These are phyloP conservation scores for Epinephelus cyanopodus DNA, from an alignment of 2,113 vertebrate genomes.

Conservation along the genomic window DNA sequence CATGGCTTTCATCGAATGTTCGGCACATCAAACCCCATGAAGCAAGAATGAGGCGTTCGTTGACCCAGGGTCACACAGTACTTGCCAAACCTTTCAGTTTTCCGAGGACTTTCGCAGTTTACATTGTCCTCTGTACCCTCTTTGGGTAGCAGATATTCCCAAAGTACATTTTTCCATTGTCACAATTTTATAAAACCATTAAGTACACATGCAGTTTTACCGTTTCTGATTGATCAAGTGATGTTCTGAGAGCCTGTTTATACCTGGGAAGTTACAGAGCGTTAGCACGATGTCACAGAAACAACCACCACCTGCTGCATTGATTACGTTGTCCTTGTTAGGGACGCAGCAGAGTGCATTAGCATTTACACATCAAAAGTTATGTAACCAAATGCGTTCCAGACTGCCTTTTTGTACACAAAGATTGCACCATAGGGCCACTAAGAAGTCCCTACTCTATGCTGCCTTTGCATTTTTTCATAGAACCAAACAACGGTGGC, in stretches of 20 bases:
- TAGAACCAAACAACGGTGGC: no score
- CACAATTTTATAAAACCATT: neutral
- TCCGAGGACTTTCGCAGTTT: constrained; percentile 6
- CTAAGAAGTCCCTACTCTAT: no score
- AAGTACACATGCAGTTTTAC: neutral
- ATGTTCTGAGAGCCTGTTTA: neutral
- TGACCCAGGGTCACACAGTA: neutral
- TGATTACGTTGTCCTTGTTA: no score
- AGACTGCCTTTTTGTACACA: no score
- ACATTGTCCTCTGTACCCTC: neutral
- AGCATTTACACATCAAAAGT: no score
- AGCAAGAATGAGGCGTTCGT: neutral
- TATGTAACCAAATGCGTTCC: no score
- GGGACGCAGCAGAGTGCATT: no score
- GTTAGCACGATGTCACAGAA: no score
- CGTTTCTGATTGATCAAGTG: neutral
- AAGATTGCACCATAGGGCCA: no score
- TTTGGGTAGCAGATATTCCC: neutral
- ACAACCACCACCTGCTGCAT: no score
- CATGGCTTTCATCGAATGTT: neutral
- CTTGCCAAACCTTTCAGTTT: constrained; percentile 13
- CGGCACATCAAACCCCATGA: neutral
- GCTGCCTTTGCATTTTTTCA: no score
- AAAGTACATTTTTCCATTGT: neutral
- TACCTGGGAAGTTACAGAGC: no score